Evolutionary conservation across 2,888 invertebrate species (phyloP).

Genomic region (Eilema caniola): DNA sequence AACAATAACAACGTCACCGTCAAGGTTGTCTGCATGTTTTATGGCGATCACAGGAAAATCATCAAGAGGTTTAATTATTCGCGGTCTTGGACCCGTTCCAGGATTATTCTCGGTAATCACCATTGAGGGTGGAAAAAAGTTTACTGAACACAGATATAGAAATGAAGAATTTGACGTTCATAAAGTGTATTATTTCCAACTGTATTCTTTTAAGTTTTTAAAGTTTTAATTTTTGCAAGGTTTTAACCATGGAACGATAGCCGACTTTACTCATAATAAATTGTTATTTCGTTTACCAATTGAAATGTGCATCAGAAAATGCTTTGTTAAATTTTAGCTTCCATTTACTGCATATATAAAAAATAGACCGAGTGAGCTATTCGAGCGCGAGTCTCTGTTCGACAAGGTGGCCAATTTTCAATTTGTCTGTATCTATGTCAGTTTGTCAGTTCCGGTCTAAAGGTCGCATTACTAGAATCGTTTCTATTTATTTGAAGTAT

Average conservation of each 20-base stretch:
- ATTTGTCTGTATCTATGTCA: too few species aligned
- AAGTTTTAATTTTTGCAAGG: too few species aligned
- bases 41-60: constrained; percentile 30
- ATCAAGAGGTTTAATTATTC: constrained; percentile 23
- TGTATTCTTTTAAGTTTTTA: background rate
- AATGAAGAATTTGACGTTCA: background rate
- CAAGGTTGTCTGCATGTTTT: constrained; percentile 53
- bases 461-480: too few species aligned
- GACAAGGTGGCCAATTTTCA: too few species aligned
- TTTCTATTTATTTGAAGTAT: too few species aligned
- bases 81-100: constrained; percentile 39
- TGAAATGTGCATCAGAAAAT: too few species aligned
- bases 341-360: background rate
- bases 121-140: background rate
- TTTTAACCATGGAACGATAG: background rate
- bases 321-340: background rate
- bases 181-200: background rate
- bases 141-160: background rate
- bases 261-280: too few species aligned
- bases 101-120: constrained; percentile 28
- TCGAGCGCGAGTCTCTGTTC: too few species aligned
- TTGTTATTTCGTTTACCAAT: too few species aligned
- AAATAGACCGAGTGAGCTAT: too few species aligned
- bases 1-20: constrained; percentile 48
- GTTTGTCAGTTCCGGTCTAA: too few species aligned